A percentile compares a stretch with the other conserved stretches of the same genome.
Conservation (phyloP, 2,888 invertebrate genomes). For the Ennomos quercinarius region DNA sequence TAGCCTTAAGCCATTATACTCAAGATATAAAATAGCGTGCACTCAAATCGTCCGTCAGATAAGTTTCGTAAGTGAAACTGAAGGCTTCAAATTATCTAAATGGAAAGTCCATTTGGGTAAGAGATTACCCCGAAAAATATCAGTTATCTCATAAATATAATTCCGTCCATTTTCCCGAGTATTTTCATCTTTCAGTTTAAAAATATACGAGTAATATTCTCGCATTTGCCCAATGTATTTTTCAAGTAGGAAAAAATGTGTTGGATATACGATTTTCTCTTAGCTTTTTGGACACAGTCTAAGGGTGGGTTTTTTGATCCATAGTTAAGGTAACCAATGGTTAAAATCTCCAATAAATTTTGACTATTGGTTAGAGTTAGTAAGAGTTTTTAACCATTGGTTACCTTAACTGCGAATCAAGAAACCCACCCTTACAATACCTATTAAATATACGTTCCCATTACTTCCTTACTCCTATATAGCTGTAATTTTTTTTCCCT, state of each 20-base stretch:
- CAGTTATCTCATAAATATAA: slow-evolving; percentile 4
- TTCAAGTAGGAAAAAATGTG: neutral
- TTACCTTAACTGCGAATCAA: too few species aligned
- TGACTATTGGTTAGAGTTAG: too few species aligned
- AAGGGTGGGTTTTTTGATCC: too few species aligned
- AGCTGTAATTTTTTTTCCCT: too few species aligned
- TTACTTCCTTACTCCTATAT: too few species aligned
- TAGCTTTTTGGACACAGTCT: too few species aligned
- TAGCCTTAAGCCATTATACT: neutral
- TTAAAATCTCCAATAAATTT: too few species aligned
- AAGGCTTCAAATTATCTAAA: slow-evolving; percentile 12
- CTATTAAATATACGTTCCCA: neutral
- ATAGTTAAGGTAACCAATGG: too few species aligned
- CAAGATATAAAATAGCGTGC: too few species aligned
- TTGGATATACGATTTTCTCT: neutral
- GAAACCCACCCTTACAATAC: slow-evolving; percentile 1
- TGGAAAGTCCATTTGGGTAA: slow-evolving; percentile 1
- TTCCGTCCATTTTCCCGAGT: neutral
- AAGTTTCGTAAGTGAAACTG: neutral
- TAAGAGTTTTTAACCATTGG: too few species aligned
- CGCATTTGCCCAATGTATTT: neutral
- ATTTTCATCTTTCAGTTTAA: slow-evolving; percentile 4
- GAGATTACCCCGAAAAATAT: slow-evolving; percentile 10
- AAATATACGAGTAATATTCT: neutral
- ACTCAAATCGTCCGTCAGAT: neutral